A percentile compares a stretch with the other conserved stretches of the same genome.
Conservation (phyloP, 2,888 invertebrate genomes). For the Chrysotoxum bicinctum region DNA sequence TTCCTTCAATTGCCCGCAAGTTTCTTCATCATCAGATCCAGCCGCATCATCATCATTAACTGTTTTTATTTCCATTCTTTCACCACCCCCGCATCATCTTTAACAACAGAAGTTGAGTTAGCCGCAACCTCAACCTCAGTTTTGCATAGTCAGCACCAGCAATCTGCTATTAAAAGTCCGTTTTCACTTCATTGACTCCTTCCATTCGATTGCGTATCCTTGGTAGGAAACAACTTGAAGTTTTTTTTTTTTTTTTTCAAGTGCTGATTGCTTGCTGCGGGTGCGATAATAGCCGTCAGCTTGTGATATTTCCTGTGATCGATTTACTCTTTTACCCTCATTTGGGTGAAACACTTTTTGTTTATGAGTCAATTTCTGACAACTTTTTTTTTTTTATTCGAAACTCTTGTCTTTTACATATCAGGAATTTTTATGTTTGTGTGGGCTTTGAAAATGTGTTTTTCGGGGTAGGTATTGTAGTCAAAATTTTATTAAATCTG, state of each 20-base stretch:
- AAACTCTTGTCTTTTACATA: not conserved
- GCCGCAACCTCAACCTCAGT: not conserved
- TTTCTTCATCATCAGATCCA: slow-evolving; percentile 26
- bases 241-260: slow-evolving; percentile 32
- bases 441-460: not conserved
- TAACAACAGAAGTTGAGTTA: not conserved
- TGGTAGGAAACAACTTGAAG: slow-evolving; percentile 48
- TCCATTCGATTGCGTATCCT: slow-evolving; percentile 61
- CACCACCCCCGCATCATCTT: not conserved
- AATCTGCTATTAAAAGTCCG: slow-evolving; percentile 67
- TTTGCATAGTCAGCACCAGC: slow-evolving; percentile 4
- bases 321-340: slow-evolving; percentile 23
- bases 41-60: slow-evolving; percentile 9
- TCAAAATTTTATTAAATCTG: too few species aligned
- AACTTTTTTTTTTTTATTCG: slow-evolving; percentile 17
- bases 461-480: not conserved
- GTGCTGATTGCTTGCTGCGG: slow-evolving; percentile 59
- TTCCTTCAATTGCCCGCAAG: slow-evolving; percentile 34
- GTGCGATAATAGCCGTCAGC: slow-evolving; percentile 69
- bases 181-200: slow-evolving; percentile 70
- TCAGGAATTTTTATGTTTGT: not conserved
- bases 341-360: slow-evolving; percentile 35
- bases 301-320: slow-evolving; percentile 51
- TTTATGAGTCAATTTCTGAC: slow-evolving; percentile 49
- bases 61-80: slow-evolving; percentile 49